Conservation (phyloP, 2,888 invertebrate genomes). For the Syrista parreyssii region DNA sequence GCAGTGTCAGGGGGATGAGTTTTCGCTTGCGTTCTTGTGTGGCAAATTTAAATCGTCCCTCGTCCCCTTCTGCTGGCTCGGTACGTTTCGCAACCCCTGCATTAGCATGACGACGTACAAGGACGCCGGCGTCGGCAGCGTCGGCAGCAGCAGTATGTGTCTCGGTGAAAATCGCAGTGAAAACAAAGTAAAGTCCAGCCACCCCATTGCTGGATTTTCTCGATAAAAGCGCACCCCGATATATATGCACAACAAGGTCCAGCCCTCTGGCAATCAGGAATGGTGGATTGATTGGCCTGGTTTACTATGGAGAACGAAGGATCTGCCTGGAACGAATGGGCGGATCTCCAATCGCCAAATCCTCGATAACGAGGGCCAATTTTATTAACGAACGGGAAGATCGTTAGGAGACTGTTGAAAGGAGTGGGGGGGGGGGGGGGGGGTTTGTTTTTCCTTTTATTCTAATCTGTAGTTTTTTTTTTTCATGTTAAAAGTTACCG, state of each 20-base stretch:
- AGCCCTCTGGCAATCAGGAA: background rate
- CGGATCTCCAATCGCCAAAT: background rate
- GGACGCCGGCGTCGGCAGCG: slow-evolving; percentile 16
- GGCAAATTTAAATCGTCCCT: background rate
- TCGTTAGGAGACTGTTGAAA: background rate
- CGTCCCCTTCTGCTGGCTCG: background rate
- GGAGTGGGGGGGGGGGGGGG: background rate
- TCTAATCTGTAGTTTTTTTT: background rate
- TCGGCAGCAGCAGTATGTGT: slow-evolving; percentile 8
- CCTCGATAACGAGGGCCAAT: background rate
- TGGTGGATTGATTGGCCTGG: background rate
- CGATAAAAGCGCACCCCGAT: background rate
- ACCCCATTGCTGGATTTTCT: background rate
- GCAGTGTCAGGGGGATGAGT: background rate
- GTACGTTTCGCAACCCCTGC: background rate
- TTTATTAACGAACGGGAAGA: slow-evolving; percentile 7
- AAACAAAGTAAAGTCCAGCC: slow-evolving; percentile 28
- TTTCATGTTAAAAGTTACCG: background rate
- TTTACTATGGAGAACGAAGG: background rate
- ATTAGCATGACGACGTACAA: background rate
- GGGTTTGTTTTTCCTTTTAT: background rate
- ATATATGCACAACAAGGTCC: background rate
- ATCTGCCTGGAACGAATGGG: background rate
- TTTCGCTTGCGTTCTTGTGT: background rate
- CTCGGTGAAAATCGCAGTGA: slow-evolving; percentile 24